These are phyloP conservation scores for Lamellibrachia columna DNA, from an alignment of 2,888 invertebrate genomes.

Conservation along the genomic window DNA sequence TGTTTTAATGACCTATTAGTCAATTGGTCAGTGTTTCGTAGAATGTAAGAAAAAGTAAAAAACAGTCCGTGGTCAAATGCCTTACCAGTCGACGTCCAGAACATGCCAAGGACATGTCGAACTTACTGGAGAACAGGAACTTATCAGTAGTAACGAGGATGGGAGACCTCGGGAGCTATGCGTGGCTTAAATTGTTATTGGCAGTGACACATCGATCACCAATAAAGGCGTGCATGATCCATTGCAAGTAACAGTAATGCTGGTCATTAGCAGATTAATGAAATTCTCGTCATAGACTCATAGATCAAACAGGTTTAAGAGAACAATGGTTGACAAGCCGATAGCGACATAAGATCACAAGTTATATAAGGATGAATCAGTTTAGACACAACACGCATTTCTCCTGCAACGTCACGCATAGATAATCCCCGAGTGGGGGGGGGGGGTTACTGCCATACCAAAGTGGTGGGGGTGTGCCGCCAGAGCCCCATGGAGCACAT, in stretches of 20 bases:
- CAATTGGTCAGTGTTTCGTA: too few relatives aligned
- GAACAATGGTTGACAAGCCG: too few relatives aligned
- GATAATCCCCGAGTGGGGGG: too few relatives aligned
- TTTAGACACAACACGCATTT: too few relatives aligned
- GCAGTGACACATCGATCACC: background rate
- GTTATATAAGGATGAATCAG: too few relatives aligned
- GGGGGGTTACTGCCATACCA: too few relatives aligned
- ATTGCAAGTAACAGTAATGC: background rate
- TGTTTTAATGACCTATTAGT: too few relatives aligned
- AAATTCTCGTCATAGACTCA: background rate
- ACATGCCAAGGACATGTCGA: background rate
- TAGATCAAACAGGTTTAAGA: background rate
- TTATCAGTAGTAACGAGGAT: background rate
- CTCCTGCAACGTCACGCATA: too few relatives aligned
- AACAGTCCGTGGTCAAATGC: background rate
- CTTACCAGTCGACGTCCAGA: background rate
- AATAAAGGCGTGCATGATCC: background rate
- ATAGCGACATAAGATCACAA: too few relatives aligned
- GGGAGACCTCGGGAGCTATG: background rate
- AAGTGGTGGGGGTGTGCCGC: too few relatives aligned
- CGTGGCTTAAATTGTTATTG: background rate
- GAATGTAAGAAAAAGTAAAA: too few relatives aligned
- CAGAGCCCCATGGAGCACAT: too few relatives aligned
- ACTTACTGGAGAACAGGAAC: background rate
- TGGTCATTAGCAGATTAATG: background rate